Evolutionary conservation across 2,113 vertebrate genomes (phyloP).

Genomic region (Nyctibius bracteatus): DNA sequence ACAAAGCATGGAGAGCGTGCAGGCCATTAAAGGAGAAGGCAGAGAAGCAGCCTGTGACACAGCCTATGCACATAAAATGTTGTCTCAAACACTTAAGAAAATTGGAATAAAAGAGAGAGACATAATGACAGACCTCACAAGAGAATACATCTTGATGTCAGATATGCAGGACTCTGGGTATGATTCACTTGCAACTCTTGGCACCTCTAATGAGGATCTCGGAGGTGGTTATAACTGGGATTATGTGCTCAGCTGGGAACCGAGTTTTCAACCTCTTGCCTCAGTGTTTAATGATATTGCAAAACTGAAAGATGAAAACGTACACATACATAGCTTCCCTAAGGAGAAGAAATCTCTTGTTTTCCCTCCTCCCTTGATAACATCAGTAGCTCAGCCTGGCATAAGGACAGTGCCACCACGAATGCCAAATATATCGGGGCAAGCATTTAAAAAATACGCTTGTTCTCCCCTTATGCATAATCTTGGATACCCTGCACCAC

Average conservation of each 20-base stretch:
- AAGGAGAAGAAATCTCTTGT: slow-evolving; percentile 74
- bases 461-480: slow-evolving; percentile 71
- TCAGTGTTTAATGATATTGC: slow-evolving; percentile 88
- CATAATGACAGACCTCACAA: slow-evolving; percentile 56
- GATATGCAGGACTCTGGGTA: slow-evolving; percentile 39
- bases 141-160: slow-evolving; percentile 59
- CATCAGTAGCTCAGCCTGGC: slow-evolving; percentile 84
- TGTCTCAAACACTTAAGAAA: slow-evolving; percentile 37
- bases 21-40: slow-evolving; percentile 69
- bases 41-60: slow-evolving; percentile 52
- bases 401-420: slow-evolving; percentile 83
- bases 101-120: slow-evolving; percentile 51
- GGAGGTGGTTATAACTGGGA: slow-evolving; percentile 74
- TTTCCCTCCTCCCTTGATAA: slow-evolving; percentile 88
- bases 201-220: slow-evolving; percentile 59
- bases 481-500: slow-evolving; percentile 71
- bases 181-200: slow-evolving; percentile 62
- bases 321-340: slow-evolving; percentile 55
- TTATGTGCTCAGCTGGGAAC: slow-evolving; percentile 83
- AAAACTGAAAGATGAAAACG: slow-evolving; percentile 82
- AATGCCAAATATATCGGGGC: slow-evolving; percentile 70
- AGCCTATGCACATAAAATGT: background rate
- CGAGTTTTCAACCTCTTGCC: slow-evolving; percentile 84
- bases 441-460: slow-evolving; percentile 69
- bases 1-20: slow-evolving; percentile 69